Conservation (phyloP, 2,888 invertebrate genomes). For the Rosalia funebris region DNA sequence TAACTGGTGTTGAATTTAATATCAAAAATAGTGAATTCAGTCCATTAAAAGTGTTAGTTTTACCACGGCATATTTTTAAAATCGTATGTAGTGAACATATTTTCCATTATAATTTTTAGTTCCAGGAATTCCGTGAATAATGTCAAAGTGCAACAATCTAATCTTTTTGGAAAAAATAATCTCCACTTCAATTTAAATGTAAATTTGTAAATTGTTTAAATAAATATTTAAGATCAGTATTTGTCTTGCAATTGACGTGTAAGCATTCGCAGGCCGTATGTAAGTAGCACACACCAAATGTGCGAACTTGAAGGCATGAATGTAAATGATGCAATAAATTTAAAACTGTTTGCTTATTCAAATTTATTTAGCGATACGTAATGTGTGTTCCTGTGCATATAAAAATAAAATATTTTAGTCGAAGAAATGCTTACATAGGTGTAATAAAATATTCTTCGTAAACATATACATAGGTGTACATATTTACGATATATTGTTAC, state of each 20-base stretch:
- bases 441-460: conserved; percentile 6
- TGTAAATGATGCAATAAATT: conserved; percentile 27
- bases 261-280: conserved; percentile 1
- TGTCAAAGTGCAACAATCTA: too few species aligned
- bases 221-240: not conserved
- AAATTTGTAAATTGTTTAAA: not conserved
- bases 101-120: too few species aligned
- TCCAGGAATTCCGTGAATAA: too few species aligned
- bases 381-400: not conserved
- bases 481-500: not conserved
- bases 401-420: conserved; percentile 5
- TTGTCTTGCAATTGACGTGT: not conserved
- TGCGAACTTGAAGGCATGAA: conserved; percentile 3
- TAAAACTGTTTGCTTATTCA: conserved; percentile 13
- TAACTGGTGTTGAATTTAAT: too few species aligned
- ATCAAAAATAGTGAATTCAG: too few species aligned
- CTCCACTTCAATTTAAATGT: too few species aligned
- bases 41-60: too few species aligned
- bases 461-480: not conserved
- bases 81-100: too few species aligned
- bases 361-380: conserved; percentile 15
- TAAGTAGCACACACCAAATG: conserved; percentile 18
- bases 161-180: too few species aligned
- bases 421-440: conserved; percentile 6
- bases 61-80: too few species aligned